Conservation (phyloP, 2,113 vertebrate species). For the Microtus ochrogaster region DNA sequence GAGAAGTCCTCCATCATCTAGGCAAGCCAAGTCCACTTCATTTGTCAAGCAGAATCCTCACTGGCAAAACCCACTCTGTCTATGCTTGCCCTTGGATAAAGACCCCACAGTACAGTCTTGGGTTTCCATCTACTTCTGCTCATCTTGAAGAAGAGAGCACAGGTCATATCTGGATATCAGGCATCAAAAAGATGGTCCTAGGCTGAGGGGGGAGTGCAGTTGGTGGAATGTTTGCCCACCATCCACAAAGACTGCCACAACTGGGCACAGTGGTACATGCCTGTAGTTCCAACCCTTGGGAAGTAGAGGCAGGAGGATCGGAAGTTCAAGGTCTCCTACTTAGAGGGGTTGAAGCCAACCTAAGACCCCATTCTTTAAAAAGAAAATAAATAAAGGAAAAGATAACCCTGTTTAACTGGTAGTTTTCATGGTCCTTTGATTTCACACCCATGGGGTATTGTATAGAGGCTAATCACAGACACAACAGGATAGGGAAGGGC, state of each 20-base stretch:
- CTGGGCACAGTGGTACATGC: not conserved
- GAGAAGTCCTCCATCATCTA: slow-evolving; percentile 45
- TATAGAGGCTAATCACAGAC: not conserved
- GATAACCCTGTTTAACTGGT: not conserved
- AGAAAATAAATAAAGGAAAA: not conserved
- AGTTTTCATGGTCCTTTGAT: not conserved
- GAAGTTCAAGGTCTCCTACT: not conserved
- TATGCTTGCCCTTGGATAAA: not conserved
- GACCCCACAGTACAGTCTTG: not conserved
- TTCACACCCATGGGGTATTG: not conserved
- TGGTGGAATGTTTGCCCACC: not conserved
- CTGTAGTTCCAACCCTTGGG: not conserved
- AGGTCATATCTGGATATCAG: not conserved
- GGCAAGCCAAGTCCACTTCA: slow-evolving; percentile 5
- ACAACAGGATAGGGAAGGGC: not conserved
- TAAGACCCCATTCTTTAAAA: not conserved
- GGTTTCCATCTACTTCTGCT: not conserved
- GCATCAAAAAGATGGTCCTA: not conserved
- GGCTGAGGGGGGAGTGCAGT: not conserved
- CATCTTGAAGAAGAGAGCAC: not conserved
- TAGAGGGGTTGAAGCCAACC: not conserved
- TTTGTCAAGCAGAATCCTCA: not conserved
- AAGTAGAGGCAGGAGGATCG: not conserved
- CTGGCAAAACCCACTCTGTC: not conserved
- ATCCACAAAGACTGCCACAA: not conserved